Evolutionary conservation across 2,113 vertebrate species (phyloP), one percentile per base, ranked within the genome.

Genomic region (Pseudonaja textilis): DNA sequence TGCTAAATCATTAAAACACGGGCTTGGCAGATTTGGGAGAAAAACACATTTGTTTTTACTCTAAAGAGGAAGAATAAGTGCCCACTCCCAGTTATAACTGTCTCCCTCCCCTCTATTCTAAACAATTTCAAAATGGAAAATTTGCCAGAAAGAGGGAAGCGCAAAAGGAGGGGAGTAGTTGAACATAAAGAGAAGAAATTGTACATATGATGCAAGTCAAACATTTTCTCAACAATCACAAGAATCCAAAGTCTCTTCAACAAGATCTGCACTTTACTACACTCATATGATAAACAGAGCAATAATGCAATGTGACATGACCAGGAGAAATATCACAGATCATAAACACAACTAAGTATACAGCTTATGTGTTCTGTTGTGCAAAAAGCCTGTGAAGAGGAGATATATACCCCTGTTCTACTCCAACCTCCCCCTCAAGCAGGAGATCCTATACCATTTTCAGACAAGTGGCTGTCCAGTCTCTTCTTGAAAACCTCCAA

Each of bases 21-120:
- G 96, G 94, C 96, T 97, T 96, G 96, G 97, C 97, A 97, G 96
- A 95, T 94, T 96, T 96, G 94, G 94, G 94, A 96, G 96, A 96
- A 97, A 97, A 97, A 96, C 96, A 95, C 97, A 97, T 97, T 97
- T 97, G 97, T 97, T 97, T 97, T 97, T 96, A 95, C 95, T 96
- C 91, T 93, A 95, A 96, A 97, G 93, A 97, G 95, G 96, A 97
- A 97, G 96, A 96, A 96, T 95, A 95, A 97, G 96, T 97, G 96
- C 95, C 92, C 97, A 94, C 93, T 61, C 59, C 97, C 95, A 95
- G 96, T 96, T 95, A 22, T 56, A 94, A 95, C 92, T 89, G 89
- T 61, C 25, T 26, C 90, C 50, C 92, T 93, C 92, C 88, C 29
- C n/a, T 39, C 42, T 47, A 50, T 89, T 61, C 85, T 90, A 89